Conservation (phyloP, 2,888 invertebrate species). For the Lasiommata megera region DNA sequence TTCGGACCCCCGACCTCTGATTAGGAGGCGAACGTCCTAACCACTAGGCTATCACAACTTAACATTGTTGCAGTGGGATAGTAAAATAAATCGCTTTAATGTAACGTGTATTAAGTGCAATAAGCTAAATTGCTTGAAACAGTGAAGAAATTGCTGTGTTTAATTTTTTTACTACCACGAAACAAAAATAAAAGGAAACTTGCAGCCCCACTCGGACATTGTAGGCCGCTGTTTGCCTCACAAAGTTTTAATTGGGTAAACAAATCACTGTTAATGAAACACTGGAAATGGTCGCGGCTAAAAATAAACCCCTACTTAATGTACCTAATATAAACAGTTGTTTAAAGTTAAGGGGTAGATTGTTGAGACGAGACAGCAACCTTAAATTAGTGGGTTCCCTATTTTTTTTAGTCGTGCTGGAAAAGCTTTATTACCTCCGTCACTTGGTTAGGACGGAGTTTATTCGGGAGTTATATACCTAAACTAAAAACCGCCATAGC, state of each 20-base stretch:
- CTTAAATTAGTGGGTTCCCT: no score
- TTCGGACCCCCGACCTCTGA: no score
- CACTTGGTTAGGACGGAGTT: no score
- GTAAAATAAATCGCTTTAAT: not conserved
- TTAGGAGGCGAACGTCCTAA: no score
- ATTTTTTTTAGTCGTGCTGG: no score
- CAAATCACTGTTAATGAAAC: slow-evolving; percentile 62
- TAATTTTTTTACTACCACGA: slow-evolving; percentile 4
- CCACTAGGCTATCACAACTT: no score
- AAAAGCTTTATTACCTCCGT: no score
- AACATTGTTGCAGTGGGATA: not conserved
- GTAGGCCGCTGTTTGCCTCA: slow-evolving; percentile 20
- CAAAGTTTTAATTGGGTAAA: slow-evolving; percentile 68
- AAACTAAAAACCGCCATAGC: no score
- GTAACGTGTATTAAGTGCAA: not conserved
- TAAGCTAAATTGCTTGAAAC: slow-evolving; percentile 5
- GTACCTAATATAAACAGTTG: slow-evolving; percentile 1
- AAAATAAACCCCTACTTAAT: slow-evolving; percentile 43
- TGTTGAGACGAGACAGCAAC: no score
- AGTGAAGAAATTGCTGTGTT: slow-evolving; percentile 5
- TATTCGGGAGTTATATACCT: no score
- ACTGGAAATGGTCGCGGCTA: slow-evolving; percentile 37
- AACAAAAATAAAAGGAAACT: slow-evolving; percentile 18
- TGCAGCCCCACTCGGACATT: slow-evolving; percentile 11
- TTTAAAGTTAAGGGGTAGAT: not conserved